Conservation (phyloP, 2,888 invertebrate genomes). For the Idaea dimidiata region DNA sequence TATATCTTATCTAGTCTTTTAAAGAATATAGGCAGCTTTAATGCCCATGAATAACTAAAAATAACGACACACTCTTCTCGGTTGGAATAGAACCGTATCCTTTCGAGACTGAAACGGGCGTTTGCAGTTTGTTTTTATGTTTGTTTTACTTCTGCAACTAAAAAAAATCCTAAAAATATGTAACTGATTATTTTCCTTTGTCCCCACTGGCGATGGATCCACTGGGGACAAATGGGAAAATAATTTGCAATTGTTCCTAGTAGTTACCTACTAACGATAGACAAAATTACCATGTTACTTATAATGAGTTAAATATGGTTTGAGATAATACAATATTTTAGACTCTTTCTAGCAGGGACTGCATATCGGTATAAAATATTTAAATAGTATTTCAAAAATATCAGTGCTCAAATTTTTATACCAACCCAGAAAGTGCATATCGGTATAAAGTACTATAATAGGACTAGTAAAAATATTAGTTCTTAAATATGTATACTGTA, state of each 20-base stretch:
- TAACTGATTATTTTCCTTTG: background rate
- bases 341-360: too few relatives aligned
- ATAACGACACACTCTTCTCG: background rate
- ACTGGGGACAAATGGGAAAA: background rate
- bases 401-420: too few relatives aligned
- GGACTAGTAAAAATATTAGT: too few relatives aligned
- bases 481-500: too few relatives aligned
- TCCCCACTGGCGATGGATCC: background rate
- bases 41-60: background rate
- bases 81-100: too few relatives aligned
- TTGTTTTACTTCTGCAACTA: too few relatives aligned
- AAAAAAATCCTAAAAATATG: background rate
- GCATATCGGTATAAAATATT: too few relatives aligned
- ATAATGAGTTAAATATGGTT: background rate
- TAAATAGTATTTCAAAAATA: too few relatives aligned
- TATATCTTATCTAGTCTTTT: background rate
- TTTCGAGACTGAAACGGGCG: too few relatives aligned
- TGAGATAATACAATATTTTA: background rate
- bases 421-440: too few relatives aligned
- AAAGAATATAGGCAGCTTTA: background rate
- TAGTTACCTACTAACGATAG: background rate
- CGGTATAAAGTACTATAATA: too few relatives aligned
- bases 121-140: too few relatives aligned
- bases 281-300: background rate
- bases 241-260: background rate